Base-by-base conservation (phyloP, 2,888 invertebrate species). In the Chymomyza amoena region DNA sequence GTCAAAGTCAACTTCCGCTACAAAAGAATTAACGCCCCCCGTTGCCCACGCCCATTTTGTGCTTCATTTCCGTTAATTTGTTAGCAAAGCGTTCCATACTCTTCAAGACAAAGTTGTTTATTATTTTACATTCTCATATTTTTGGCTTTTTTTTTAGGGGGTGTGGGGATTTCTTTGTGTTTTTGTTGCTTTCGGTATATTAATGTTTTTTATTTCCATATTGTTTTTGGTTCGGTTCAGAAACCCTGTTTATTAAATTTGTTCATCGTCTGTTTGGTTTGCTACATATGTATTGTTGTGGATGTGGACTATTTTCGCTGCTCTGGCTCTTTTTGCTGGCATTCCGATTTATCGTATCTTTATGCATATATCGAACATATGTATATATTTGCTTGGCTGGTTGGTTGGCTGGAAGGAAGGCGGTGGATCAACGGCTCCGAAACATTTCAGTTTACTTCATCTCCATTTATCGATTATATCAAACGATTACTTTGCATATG, bases 1-100 rank as follows among this genome's bases (percentile, higher is more conserved):
- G 25, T 63, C 51, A 18, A 25, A 20, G 16, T 32, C 18, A 13
- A 18, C 54, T 6, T 66, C 64, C 69, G 64, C 7, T 25, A 25
- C 3, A 25, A 25, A 25, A 25, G 4, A 25, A 25, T 25, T 4
- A 25, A 25, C 68, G 61, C 54, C 52, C 50, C 61, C 18, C 50
- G 54, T 64, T 54, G 70, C 68, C 69, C 72, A 72, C 69, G 74
- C 78, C 80, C 77, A 77, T 77, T 76, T 75, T 75, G 75, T 72
- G 72, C 78, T 87, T 90, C 90, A 90, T 90, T 90, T 90, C 90
- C 90, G 89, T 90, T 90, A 90, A 90, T 85, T 90, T 90, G 90
- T 90, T 90, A 82, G 78, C 90, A 88, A 80, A 81, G 90, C 90
- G 90, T 84, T 90, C 90, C 80, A 90, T 90, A 90, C 90, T 90